Evolutionary conservation across 2,888 invertebrate species (phyloP).

Genomic region (Yponomeuta plumbellus): DNA sequence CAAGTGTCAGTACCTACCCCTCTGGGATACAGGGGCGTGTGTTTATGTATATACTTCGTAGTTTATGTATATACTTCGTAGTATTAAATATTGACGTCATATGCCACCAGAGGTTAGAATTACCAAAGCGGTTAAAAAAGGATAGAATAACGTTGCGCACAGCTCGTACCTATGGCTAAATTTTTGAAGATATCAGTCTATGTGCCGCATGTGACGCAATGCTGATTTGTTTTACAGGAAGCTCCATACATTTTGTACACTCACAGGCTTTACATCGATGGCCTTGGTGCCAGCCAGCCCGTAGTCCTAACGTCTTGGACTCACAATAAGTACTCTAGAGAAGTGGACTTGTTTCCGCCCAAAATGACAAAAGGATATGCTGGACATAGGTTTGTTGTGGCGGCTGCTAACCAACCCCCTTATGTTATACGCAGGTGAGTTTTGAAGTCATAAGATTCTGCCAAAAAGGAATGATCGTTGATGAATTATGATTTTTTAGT

Average conservation of each 20-base stretch:
- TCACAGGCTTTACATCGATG: constrained; percentile 83
- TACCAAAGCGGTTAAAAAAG: no score
- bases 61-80: no score
- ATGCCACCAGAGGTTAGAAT: no score
- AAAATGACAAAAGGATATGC: constrained; percentile 83
- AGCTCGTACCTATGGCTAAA: no score
- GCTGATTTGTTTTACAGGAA: constrained; percentile 63
- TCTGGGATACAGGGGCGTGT: no score
- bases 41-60: no score
- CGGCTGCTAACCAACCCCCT: constrained; percentile 84
- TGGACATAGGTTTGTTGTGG: constrained; percentile 83
- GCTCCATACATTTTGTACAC: constrained; percentile 84
- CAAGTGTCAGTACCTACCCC: no score
- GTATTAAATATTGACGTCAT: no score
- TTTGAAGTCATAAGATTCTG: neutral
- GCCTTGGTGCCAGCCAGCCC: constrained; percentile 82
- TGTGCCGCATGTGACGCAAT: no score
- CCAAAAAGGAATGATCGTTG: neutral
- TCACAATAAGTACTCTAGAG: constrained; percentile 77
- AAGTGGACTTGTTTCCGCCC: constrained; percentile 80
- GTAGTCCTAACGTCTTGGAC: constrained; percentile 84
- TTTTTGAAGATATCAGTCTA: no score
- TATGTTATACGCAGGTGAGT: constrained; percentile 80
- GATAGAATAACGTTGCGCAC: no score
- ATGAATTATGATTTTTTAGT: no score